These are phyloP conservation scores for Oreochromis mossambicus DNA, from an alignment of 2,797 vertebrate species.

Conservation along the genomic window DNA sequence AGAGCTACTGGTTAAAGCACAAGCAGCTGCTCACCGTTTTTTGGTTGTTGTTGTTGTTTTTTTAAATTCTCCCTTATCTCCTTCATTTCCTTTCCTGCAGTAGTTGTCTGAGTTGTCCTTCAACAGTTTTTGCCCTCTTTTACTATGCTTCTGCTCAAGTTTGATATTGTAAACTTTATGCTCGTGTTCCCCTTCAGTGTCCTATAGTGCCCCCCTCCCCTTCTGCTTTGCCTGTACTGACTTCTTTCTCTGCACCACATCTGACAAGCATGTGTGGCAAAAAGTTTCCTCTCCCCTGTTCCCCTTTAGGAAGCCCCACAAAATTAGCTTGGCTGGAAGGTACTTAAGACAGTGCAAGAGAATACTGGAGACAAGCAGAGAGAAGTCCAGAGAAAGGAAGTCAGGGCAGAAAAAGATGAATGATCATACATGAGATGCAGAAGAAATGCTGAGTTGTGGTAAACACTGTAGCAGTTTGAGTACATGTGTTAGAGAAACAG, in stretches of 20 bases:
- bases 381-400: constrained; percentile 5
- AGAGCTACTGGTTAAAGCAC: constrained; percentile 59
- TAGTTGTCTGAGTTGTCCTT: background rate
- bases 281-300: constrained; percentile 77
- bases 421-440: constrained; percentile 1
- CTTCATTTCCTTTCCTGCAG: background rate
- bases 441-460: constrained; percentile 8
- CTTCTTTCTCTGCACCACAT: constrained; percentile 62
- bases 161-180: background rate
- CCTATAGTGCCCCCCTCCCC: constrained; percentile 9
- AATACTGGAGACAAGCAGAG: background rate
- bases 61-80: background rate
- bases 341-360: constrained; percentile 40
- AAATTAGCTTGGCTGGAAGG: constrained; percentile 51
- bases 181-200: background rate
- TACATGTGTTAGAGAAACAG: background rate
- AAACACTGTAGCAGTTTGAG: constrained; percentile 20
- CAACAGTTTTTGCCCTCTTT: constrained; percentile 28
- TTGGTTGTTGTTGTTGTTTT: background rate
- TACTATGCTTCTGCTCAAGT: constrained; percentile 49
- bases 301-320: constrained; percentile 64
- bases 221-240: constrained; percentile 30
- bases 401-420: constrained; percentile 12
- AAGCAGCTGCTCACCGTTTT: constrained; percentile 2
- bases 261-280: constrained; percentile 75